Base-by-base conservation (phyloP, 2,113 vertebrate species). In the Pteruthius melanotis region DNA sequence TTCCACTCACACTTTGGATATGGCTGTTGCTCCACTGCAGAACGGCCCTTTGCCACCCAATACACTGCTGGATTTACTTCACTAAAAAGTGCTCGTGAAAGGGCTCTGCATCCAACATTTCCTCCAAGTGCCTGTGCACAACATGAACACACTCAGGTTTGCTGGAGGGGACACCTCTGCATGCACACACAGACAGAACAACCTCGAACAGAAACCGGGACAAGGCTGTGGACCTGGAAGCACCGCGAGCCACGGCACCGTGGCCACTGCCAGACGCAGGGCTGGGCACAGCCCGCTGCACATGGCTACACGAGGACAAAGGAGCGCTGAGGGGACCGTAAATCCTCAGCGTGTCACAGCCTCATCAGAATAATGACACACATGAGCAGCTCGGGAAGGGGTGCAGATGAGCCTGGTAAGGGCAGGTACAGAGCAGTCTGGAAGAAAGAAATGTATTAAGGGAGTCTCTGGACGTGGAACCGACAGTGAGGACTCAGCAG, bases 201-300 rank as follows among this genome's bases (percentile, higher is more conserved):
- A 3, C 3, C 0, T 0, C 6, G 1, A 0, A 5, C 19, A 50
- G 21, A 40, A 52, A 21, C 3, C 1, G 0, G 66, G 44, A 37
- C 0, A 3, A 33, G 59, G 1, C 26, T 28, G 37, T 37, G 56
- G 21, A 7, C 9, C 33, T 4, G 2, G 19, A 40, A 24, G 10
- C 35, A 6, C 33, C 31, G 1, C 0, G 9, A 59, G 56, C 40
- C 53, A 31, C 26, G 1, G 83, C 60, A 31, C 27, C 1, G 0
- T 2, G 0, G 56, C 3, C 3, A 21, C 0, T 5, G 22, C 45
- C 27, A 7, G 7, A 5, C 1, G 5, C 22, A 39, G 75, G 50
- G 65, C 80, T 23, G 56, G 72, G 71, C 76, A 71, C 71, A 76
- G 89, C 47, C 52, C 1, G 2, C 45, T 57, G 56, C 89, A 40